Base-by-base conservation (phyloP, 2,113 vertebrate species). In the Bujurquina vittata region DNA sequence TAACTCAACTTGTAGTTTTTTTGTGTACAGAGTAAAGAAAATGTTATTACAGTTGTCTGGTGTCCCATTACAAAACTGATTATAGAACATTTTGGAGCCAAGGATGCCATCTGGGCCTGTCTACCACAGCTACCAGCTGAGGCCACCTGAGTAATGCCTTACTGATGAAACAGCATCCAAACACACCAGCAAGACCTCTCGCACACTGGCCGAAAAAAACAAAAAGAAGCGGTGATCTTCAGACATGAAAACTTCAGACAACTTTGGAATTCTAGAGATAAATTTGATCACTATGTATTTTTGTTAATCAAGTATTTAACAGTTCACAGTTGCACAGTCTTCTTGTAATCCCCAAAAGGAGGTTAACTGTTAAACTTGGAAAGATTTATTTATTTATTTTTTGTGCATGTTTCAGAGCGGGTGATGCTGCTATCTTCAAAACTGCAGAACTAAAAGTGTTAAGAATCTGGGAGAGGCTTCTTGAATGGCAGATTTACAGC, bases 21-120 rank as follows among this genome's bases (percentile, higher is more conserved):
- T 54, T 37, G 49, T 40, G 2, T 20, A 69, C 40, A 57, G 58
- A 77, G 10, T 20, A 74, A 26, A 49, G 31, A 29, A 80, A 85
- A 85, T 54, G 78, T 22, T 58, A 57, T 75, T 78, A 31, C 49
- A 73, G 29, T 49, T 52, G 52, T 74, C 49, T 49, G 56, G 72
- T 69, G 10, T 78, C 49, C n/a, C 56, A 57, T 73, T 77, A 73
- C 54, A n/a, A 56, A 69, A 37, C 18, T 62, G 46, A 86, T 85
- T 60, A 37, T 37, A 35, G 72, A 59, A 75, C 74, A 76, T 61
- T 67, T 46, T 75, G 23, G 22, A 65, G 74, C 20, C 62, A 63
- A 14, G 11, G 49, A 80, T 67, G 77, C 58, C 84, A 84, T 83
- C 84, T 89, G 43, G 84, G 40, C 22, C 84, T 63, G 52, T 63